phyloP scores from a whole-genome alignment of 2,113 vertebrate genomes.

The Dipodomys spectabilis region DNA sequence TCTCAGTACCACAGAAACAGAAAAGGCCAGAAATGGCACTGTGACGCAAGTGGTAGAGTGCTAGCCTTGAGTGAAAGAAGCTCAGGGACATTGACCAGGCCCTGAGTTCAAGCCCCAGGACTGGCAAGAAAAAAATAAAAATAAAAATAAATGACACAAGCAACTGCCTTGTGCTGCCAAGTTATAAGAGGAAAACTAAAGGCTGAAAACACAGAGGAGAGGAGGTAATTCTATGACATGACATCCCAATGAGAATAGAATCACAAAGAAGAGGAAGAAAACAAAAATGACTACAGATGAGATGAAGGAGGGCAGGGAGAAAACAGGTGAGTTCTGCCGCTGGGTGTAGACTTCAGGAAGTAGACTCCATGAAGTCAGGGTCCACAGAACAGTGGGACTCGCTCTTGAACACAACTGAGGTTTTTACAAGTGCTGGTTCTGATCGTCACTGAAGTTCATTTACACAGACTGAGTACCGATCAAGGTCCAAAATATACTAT shows the following conservation, averaged over 20 bases:
- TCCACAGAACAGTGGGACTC: accelerated
- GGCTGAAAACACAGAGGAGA: neutral
- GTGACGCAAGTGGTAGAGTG: no score
- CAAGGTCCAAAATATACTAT: neutral
- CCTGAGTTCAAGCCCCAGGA: no score
- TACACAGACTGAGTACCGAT: neutral
- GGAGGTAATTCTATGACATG: neutral
- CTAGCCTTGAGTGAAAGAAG: no score
- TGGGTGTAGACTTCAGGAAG: neutral
- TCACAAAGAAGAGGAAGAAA: neutral
- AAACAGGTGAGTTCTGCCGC: accelerated
- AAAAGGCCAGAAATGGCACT: no score
- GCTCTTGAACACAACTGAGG: neutral
- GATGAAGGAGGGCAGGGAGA: accelerated
- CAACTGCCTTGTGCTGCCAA: neutral
- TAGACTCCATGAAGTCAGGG: neutral
- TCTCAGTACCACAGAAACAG: no score
- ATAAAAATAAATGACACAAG: neutral
- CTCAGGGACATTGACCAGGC: no score
- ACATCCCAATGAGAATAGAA: neutral
- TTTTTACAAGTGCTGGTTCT: neutral
- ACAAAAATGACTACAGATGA: accelerated
- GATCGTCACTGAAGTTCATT: neutral
- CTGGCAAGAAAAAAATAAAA: no score
- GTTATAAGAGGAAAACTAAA: neutral